Base-by-base conservation (phyloP, 92 coral and sea anemone genomes). In the Parazoanthus atlanticus region DNA sequence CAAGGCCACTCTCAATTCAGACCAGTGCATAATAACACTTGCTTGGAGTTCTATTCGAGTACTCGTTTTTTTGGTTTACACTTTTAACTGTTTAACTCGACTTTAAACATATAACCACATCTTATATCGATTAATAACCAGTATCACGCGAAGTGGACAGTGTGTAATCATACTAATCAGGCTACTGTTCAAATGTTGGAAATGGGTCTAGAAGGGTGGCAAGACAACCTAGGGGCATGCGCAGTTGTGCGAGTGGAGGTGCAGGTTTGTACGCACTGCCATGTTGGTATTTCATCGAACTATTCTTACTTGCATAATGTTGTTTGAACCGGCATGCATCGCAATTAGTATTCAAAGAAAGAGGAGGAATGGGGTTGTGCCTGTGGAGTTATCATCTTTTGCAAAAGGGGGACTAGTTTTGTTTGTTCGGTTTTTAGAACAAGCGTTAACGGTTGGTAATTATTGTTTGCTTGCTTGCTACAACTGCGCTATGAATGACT, bases 11-110 rank as follows among this genome's bases (percentile, higher is more conserved):
- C 76, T 70, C 76, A 43, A 12, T 70, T 43, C 36, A 70, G 65
- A 70, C 64, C 78, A 70, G 87, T 84, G 72, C 73, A 33, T 81
- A 17, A 41, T 1, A 58, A 71, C 78, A 17, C 77, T 29, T 69
- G 28, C 78, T 46, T 69, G 58, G 78, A 75, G 41, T 69, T 73
- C 76, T 29, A 43, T 41, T 71, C 52, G 17, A 46, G 25, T 43
- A 26, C 54, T 84, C 56, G 23, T 84, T 84, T 70, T 36, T 84
- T 84, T 84, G 67, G 76, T 83, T 71, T 84, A 84, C 78, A 70
- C 78, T 70, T 75, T 75, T 78, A 78, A 78, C 82, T 26, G 82
- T 78, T 78, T 78, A 78, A 47, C 65, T 78, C 66, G 33, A 36
- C 74, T 43, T 84, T 25, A 70, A 74, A 70, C 87, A 84, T 84